Evolutionary conservation across 2,113 vertebrate species (phyloP).

Genomic region (Oxyruncus cristatus): DNA sequence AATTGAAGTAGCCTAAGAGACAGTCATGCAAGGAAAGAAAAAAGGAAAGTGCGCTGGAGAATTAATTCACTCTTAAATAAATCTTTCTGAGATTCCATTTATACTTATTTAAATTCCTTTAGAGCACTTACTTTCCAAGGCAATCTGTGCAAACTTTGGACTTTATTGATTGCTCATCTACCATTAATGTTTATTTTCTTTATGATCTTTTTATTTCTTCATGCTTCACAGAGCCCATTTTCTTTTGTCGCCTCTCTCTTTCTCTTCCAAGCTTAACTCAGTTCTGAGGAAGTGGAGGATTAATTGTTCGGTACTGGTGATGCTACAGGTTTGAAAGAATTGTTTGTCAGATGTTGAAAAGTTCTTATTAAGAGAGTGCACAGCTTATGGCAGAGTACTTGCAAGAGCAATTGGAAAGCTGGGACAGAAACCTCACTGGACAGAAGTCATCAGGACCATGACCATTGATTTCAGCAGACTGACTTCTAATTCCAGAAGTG

Average conservation of each 20-base stretch:
- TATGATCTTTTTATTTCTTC: slow-evolving; percentile 50
- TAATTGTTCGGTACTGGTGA: slow-evolving; percentile 50
- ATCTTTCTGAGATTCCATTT: slow-evolving; percentile 30
- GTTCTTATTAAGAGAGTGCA: not conserved
- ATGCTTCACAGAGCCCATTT: slow-evolving; percentile 55
- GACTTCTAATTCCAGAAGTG: not conserved
- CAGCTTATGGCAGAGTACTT: not conserved
- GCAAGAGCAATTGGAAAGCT: not conserved
- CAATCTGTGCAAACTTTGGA: slow-evolving; percentile 3
- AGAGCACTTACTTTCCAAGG: slow-evolving; percentile 38
- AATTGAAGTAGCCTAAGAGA: not conserved
- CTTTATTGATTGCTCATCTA: slow-evolving; percentile 52
- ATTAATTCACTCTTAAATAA: slow-evolving; percentile 23
- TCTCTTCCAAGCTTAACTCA: slow-evolving; percentile 16
- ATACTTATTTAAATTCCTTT: slow-evolving; percentile 42
- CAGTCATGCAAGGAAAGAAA: not conserved
- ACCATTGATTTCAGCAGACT: not conserved
- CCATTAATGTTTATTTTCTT: slow-evolving; percentile 52
- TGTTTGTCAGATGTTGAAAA: slow-evolving; percentile 8
- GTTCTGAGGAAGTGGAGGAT: not conserved
- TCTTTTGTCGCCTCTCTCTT: slow-evolving; percentile 14
- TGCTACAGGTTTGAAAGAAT: slow-evolving; percentile 38
- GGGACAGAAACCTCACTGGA: not conserved
- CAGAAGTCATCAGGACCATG: not conserved
- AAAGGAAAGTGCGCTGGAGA: not conserved